Evolutionary conservation across 2,113 vertebrate genomes (phyloP), one percentile per base, ranked within the genome.

Genomic region (Scophthalmus maximus): DNA sequence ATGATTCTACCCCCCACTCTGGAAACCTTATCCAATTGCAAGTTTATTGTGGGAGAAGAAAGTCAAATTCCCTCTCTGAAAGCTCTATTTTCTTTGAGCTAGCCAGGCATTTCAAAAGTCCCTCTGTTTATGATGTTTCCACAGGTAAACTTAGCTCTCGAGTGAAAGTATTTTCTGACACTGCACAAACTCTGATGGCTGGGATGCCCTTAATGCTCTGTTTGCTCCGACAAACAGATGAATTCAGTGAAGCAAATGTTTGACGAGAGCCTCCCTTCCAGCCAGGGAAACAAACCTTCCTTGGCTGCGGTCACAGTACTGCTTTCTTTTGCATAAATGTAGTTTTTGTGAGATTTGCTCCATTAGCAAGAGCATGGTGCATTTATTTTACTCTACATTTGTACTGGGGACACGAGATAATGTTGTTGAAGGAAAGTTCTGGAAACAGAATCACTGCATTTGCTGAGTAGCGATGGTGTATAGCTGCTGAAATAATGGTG

Each of bases 161-260:
- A 66, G n/a, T n/a, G n/a, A n/a, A n/a, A n/a, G 68, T 74, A 59
- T 81, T 84, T 80, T 70, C 49, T 84, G 65, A 85, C 61, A 62
- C 51, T 55, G 65, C 71, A 71, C 68, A 78, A 63, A 69, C 47
- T 56, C 59, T 56, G 46, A 36, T 62, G 59, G 42, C 60, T 58
- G 0, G 25, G 56, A 63, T 66, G 20, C 34, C 30, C 25, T 29
- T 62, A 49, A 84, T 63, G 57, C 40, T 63, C 46, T 80, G 53
- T 84, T 84, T 81, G 73, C 76, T 82, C 25, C 49, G 6, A 49
- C 49, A 11, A 78, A 76, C 74, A 84, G 60, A 80, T 55, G 50
- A 53, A 63, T 34, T 76, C 50, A 81, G 75, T 42, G 38, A 68
- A 71, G 77, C 77, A 84, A 83, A 82, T 86, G 79, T 87, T 88